phyloP scores from a whole-genome alignment of 1,140 invertebrate genomes.

The Megathymus violae region DNA sequence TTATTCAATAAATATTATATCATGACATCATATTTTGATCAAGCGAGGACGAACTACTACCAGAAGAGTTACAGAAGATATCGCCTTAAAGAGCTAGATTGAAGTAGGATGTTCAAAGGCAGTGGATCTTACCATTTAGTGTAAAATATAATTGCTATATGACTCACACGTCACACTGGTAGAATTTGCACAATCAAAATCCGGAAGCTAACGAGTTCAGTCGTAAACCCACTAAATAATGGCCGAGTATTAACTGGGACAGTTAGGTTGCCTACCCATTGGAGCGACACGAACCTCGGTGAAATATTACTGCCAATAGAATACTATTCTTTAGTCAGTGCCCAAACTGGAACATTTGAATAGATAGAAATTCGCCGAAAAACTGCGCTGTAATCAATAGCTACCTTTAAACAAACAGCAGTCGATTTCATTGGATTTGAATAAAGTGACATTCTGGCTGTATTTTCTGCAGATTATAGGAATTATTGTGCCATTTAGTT shows the following conservation, averaged over 20 bases:
- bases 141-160: too few species aligned
- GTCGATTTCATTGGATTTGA: slow-evolving; percentile 31
- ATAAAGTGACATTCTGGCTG: slow-evolving; percentile 25
- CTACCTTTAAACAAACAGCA: slow-evolving; percentile 4
- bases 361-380: neutral
- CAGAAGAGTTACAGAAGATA: too few species aligned
- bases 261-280: neutral
- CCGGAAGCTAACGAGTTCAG: slow-evolving; percentile 14
- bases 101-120: too few species aligned
- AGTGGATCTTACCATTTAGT: too few species aligned
- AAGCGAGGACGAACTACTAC: too few species aligned
- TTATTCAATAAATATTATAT: too few species aligned
- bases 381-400: neutral
- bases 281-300: neutral
- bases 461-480: slow-evolving; percentile 24
- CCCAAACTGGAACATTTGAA: too few species aligned
- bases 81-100: too few species aligned
- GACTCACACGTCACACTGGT: neutral
- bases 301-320: too few species aligned
- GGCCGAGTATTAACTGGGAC: slow-evolving; percentile 8
- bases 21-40: too few species aligned
- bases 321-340: too few species aligned
- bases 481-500: slow-evolving; percentile 30
- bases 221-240: slow-evolving; percentile 27
- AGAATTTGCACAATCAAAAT: slow-evolving; percentile 24